phyloP scores from a whole-genome alignment of 2,797 vertebrate species.

The Emys orbicularis region DNA sequence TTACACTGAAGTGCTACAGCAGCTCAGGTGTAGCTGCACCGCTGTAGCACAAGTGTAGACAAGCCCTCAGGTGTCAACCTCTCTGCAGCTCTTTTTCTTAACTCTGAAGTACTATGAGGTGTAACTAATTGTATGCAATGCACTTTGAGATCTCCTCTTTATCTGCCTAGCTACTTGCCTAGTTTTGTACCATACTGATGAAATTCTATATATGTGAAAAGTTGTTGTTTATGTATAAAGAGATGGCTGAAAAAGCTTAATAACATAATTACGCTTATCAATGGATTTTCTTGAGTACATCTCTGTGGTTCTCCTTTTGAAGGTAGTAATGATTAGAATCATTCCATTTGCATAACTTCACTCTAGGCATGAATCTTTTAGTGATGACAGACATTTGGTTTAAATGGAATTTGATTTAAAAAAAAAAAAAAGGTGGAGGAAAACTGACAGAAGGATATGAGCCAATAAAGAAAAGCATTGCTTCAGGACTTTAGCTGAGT shows the following conservation, averaged over 20 bases:
- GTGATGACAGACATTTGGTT: background rate
- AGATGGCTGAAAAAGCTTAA: constrained; percentile 42
- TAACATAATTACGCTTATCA: constrained; percentile 57
- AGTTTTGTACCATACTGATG: constrained; percentile 16
- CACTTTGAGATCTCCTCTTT: constrained; percentile 40
- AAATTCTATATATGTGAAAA: constrained; percentile 22
- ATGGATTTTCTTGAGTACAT: constrained; percentile 40
- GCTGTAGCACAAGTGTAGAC: background rate
- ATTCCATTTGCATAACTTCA: constrained; percentile 55
- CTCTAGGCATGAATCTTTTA: constrained; percentile 18
- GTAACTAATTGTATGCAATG: constrained; percentile 46
- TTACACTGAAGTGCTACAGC: background rate
- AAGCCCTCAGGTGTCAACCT: background rate
- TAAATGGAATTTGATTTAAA: too few species aligned
- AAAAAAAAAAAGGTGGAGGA: too few species aligned
- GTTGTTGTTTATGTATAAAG: constrained; percentile 22
- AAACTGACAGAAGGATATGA: too few species aligned
- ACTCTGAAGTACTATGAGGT: background rate
- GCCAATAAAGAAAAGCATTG: too few species aligned
- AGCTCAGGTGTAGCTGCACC: too few species aligned
- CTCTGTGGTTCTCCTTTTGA: constrained; percentile 45
- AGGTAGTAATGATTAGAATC: constrained; percentile 31
- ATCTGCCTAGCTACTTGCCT: constrained; percentile 37
- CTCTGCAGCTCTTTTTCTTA: background rate
- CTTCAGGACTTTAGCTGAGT: background rate